Conservation (phyloP, 2,113 vertebrate genomes). For the Mustela lutreola region DNA sequence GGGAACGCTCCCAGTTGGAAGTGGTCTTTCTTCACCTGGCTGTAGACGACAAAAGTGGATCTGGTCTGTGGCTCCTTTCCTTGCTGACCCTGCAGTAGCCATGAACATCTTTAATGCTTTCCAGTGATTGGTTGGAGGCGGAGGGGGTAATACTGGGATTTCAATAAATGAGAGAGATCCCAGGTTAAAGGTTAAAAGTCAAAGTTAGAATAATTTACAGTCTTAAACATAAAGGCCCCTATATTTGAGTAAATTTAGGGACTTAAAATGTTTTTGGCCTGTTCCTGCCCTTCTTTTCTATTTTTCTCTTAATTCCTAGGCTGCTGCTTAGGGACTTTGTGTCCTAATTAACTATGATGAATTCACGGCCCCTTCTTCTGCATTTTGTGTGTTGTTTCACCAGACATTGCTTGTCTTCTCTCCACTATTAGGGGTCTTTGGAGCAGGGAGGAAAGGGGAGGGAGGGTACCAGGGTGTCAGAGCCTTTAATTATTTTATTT, state of each 20-base stretch:
- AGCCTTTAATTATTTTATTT: not conserved
- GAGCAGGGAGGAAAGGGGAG: not conserved
- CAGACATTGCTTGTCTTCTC: not conserved
- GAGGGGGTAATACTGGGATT: not conserved
- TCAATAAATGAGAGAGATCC: not conserved
- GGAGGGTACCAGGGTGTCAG: not conserved
- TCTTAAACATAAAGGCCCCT: not conserved
- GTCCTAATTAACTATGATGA: not conserved
- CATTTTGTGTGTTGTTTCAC: not conserved
- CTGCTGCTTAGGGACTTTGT: not conserved
- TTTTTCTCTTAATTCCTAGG: not conserved
- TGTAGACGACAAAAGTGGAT: not conserved
- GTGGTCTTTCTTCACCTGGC: not conserved
- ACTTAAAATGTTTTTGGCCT: not conserved
- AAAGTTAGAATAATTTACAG: not conserved
- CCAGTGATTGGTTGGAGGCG: not conserved
- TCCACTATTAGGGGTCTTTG: not conserved
- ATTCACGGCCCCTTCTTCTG: not conserved
- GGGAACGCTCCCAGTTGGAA: not conserved
- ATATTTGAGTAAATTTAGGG: not conserved
- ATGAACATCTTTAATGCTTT: not conserved
- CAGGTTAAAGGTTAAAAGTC: not conserved
- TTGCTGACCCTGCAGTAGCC: not conserved
- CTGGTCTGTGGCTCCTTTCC: not conserved
- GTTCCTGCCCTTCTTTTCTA: not conserved